Base-by-base conservation (phyloP, 2,888 invertebrate species). In the Pachycephus smyrnensis region DNA sequence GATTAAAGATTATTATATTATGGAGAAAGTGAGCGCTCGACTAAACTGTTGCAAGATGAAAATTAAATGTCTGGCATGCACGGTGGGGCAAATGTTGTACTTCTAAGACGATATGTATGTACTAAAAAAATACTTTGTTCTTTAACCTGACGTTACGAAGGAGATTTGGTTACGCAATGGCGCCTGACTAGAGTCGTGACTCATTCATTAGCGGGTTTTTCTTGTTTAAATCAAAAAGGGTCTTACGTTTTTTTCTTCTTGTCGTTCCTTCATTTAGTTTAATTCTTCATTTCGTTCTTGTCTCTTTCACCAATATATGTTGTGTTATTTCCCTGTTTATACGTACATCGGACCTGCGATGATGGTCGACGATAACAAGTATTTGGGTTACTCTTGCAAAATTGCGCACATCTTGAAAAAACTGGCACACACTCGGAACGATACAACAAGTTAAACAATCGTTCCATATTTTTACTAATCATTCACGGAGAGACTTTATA, bases 41-140 rank as follows among this genome's bases (percentile, higher is more conserved):
- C 23, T 55, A 55, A 55, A 55, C 55, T 23, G 55, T 9, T 55
- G 55, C 55, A 23, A 55, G 23, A 55, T 9, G 23, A 55, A 55
- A 23, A 23, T 55, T 55, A 55, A 55, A 55, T 55, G 2, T 55
- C 23, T 55, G 55, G 55, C 23, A 23, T 55, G 55, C 55, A 55
- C 23, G 55, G 23, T 71, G 71, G 32, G 71, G 15, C 71, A 32
- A 71, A 71, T 71, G 83, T 86, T 84, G 87, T 88, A 88, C 84
- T 81, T 85, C 86, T 88, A 88, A 85, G 76, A 86, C 86, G 88
- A 88, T 88, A 88, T 88, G 88, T 88, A 88, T 88, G 82, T 86
- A 88, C 87, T 87, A 88, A 88, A 88, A 87, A 84, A 85, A 87
- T 88, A 88, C 81, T 85, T 86, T 84, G 84, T 82, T 84, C 79